Percentiles rank a stretch among this genome's conserved stretches.
phyloP scores from a whole-genome alignment of 1,140 invertebrate species.

The Hylaeus volcanicus region DNA sequence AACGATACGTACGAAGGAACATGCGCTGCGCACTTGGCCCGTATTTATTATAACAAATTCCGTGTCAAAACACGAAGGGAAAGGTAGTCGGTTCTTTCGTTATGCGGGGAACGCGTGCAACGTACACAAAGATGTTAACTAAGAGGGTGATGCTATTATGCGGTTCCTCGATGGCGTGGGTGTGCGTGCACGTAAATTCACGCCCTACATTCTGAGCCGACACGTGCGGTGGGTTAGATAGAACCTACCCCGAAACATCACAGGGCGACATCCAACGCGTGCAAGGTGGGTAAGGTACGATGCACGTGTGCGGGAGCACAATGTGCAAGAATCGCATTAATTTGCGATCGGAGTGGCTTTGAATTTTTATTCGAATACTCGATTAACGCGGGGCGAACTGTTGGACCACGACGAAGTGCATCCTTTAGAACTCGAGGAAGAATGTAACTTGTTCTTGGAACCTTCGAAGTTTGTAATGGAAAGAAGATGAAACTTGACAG shows the following conservation, averaged over 20 bases:
- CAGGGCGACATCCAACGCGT: constrained; percentile 6
- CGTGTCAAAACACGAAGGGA: background rate
- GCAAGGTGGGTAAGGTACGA: constrained; percentile 31
- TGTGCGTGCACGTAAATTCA: constrained; percentile 21
- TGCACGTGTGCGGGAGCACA: constrained; percentile 13
- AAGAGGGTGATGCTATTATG: constrained; percentile 29
- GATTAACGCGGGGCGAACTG: background rate
- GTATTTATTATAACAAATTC: background rate
- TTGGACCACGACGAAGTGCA: too few species aligned
- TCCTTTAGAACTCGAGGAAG: too few species aligned
- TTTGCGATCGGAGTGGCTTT: constrained; percentile 5
- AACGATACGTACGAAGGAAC: background rate
- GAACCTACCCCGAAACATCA: constrained; percentile 23
- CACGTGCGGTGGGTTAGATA: constrained; percentile 33
- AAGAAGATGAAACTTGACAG: too few species aligned
- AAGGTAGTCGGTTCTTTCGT: background rate
- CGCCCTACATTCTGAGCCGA: constrained; percentile 16
- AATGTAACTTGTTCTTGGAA: too few species aligned
- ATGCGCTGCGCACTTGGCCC: background rate
- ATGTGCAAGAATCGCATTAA: constrained; percentile 21
- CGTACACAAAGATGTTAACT: constrained; percentile 20
- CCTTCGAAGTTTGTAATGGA: too few species aligned
- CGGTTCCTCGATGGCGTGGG: background rate
- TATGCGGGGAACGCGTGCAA: background rate
- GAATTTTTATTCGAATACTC: background rate